These are phyloP conservation scores for Zosterops pallidus DNA, from an alignment of 2,113 vertebrate genomes.

Conservation along the genomic window DNA sequence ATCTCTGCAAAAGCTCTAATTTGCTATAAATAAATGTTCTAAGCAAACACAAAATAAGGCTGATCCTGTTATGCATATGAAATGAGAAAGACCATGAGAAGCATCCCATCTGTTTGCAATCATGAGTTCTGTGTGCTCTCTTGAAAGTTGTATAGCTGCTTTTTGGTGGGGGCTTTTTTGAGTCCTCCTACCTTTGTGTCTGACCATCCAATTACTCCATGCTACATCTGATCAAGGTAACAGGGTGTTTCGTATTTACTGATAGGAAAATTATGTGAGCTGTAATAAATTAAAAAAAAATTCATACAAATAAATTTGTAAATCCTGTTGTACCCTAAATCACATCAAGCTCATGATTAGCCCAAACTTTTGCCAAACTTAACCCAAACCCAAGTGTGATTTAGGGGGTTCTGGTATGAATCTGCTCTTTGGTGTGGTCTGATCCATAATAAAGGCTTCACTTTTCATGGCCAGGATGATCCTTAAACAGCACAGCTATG, in stretches of 20 bases:
- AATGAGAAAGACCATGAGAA: neutral
- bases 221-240: neutral
- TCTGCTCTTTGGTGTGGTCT: neutral
- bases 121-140: neutral
- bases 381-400: neutral
- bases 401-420: neutral
- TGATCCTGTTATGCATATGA: neutral
- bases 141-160: neutral
- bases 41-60: slow-evolving; percentile 26
- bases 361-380: neutral
- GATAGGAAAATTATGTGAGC: neutral
- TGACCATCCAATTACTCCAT: neutral
- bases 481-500: neutral
- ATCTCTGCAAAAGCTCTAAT: slow-evolving; percentile 23
- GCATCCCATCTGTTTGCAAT: slow-evolving; percentile 8
- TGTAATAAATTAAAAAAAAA: neutral
- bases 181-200: neutral
- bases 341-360: neutral
- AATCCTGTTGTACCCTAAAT: neutral
- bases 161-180: neutral
- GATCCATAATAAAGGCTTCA: neutral
- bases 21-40: slow-evolving; percentile 37
- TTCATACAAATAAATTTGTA: neutral
- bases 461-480: neutral
- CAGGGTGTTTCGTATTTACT: neutral